Evolutionary conservation across 2,888 invertebrate genomes (phyloP).

Genomic region (Clanis bilineata): DNA sequence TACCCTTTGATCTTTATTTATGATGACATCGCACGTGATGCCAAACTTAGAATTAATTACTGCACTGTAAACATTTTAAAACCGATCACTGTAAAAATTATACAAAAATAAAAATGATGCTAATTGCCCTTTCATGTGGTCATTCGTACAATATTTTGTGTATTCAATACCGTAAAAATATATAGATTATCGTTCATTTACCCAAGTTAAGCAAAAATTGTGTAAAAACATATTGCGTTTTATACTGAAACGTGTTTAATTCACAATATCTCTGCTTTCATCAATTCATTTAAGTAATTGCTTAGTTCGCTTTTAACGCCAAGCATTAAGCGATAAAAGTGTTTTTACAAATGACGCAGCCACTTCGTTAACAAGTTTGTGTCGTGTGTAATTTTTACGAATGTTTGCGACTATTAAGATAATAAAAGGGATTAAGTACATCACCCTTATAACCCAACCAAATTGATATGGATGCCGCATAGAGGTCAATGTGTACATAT

Average conservation of each 20-base stretch:
- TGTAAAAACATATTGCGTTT: background rate
- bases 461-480: slow-evolving; percentile 9
- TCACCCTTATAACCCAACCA: background rate
- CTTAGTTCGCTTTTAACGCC: background rate
- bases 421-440: slow-evolving; percentile 16
- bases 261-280: background rate
- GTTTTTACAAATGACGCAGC: background rate
- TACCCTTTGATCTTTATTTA: no score
- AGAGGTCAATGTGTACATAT: background rate
- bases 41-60: no score
- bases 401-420: slow-evolving; percentile 11
- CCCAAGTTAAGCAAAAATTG: background rate
- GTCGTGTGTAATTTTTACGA: background rate
- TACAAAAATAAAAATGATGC: no score
- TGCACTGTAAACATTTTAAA: no score
- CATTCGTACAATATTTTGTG: background rate
- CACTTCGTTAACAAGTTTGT: background rate
- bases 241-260: background rate
- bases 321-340: background rate
- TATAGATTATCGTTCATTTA: background rate
- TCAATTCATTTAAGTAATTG: background rate
- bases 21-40: no score
- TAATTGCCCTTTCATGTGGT: background rate
- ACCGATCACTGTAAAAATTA: no score
- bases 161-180: background rate